Base-by-base conservation (phyloP, 1,140 invertebrate genomes). In the Bombus terrestris region DNA sequence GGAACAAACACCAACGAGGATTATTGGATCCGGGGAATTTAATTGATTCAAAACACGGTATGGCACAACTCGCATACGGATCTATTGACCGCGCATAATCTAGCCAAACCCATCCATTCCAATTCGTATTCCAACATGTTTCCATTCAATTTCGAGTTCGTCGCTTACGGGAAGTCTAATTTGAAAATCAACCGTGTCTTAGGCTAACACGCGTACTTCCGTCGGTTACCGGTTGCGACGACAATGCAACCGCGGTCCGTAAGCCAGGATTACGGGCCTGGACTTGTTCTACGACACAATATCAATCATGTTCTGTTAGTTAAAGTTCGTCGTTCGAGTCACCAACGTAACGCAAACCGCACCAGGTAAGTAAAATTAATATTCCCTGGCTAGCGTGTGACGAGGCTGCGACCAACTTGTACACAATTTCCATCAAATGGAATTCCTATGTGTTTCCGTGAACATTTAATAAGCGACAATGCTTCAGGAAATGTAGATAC, bases 251-350 rank as follows among this genome's bases (percentile, higher is more conserved):
- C 72, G 59, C 71, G n/a, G 47, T 1, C 18, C 13, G 28, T 83
- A 83, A 74, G 22, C 72, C 35, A 32, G 72, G 72, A 83, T 83
- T 83, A 83, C n/a, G 53, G 22, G 22, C 22, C 37, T 13, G 57
- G 37, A 39, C 39, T 43, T 32, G 57, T 47, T 73, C 62, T 25
- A 10, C 43, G 32, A 53, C 72, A 75, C 81, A 47, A 66, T 83
- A 83, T 83, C 59, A 83, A 75, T 76, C 81, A 83, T 66, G 81
- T 83, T 66, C 81, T n/a, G 72, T 75, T 82, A 64, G 72, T 64
- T 82, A 74, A 83, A 83, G 71, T 74, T 83, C 72, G 4, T 3
- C 71, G 15, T 64, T 75, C 32, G 22, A 59, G 13, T 75, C 9
- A 8, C 41, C 37, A 47, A 32, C 81, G 32, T 35, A 64, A 47